A percentile compares a stretch with the other conserved stretches of the same genome.
Conservation (phyloP, 2,888 invertebrate genomes). For the Ichneumoninae sp. region DNA sequence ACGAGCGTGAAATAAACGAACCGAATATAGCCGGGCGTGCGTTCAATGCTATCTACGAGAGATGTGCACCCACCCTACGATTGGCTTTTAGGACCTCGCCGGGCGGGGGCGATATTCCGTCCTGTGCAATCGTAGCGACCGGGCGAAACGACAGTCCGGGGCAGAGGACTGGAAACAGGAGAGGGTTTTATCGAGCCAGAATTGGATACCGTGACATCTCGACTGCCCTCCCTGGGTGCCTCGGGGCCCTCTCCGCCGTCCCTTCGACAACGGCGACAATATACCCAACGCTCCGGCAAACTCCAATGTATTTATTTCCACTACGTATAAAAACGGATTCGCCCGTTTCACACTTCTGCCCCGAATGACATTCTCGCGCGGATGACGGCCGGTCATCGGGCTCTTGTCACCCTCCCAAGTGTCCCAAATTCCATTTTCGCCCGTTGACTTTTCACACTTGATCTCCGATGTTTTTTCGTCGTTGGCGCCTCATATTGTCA, state of each 20-base stretch:
- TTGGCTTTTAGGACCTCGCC: slow-evolving; percentile 45
- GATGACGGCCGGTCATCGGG: background rate
- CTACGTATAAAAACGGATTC: slow-evolving; percentile 42
- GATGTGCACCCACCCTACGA: slow-evolving; percentile 17
- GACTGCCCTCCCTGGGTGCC: slow-evolving; percentile 35
- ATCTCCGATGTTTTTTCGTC: background rate
- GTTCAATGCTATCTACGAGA: slow-evolving; percentile 51
- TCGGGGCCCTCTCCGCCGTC: slow-evolving; percentile 5
- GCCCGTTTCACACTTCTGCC: slow-evolving; percentile 20
- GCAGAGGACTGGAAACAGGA: slow-evolving; percentile 29
- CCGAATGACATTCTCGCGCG: slow-evolving; percentile 32
- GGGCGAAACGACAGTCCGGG: slow-evolving; percentile 31
- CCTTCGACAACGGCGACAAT: slow-evolving; percentile 24
- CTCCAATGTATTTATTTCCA: slow-evolving; percentile 55
- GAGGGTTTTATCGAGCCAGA: slow-evolving; percentile 56
- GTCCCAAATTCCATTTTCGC: slow-evolving; percentile 16
- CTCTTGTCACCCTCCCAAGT: background rate
- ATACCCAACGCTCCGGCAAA: slow-evolving; percentile 15
- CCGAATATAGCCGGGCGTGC: slow-evolving; percentile 49
- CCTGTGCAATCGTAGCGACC: slow-evolving; percentile 35
- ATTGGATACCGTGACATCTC: slow-evolving; percentile 63
- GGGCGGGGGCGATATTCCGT: slow-evolving; percentile 22
- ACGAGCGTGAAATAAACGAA: slow-evolving; percentile 58
- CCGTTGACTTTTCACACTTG: slow-evolving; percentile 22
- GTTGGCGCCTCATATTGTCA: background rate